Percentiles rank a stretch among this genome's conserved stretches.
These are phyloP conservation scores for Dasysyrphus tricinctus DNA, from an alignment of 2,888 invertebrate genomes.

Conservation along the genomic window DNA sequence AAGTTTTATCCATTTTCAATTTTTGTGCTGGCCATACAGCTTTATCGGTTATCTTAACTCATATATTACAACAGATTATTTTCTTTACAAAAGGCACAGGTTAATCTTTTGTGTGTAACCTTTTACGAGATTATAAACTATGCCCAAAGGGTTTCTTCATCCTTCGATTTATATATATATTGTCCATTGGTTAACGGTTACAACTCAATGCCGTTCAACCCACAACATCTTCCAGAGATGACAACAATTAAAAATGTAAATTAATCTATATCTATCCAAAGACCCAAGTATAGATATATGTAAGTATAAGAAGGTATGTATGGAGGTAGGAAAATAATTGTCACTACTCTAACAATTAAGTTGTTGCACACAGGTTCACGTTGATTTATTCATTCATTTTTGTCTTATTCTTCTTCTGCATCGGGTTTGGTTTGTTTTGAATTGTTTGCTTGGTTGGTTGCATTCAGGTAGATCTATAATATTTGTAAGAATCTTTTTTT, in stretches of 20 bases:
- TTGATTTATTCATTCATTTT: slow-evolving; percentile 70
- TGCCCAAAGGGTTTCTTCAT: slow-evolving; percentile 31
- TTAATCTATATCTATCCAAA: background rate
- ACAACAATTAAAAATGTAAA: slow-evolving; percentile 47
- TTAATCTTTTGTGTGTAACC: slow-evolving; percentile 28
- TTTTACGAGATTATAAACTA: slow-evolving; percentile 38
- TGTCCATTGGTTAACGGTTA: slow-evolving; percentile 16
- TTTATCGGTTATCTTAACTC: slow-evolving; percentile 41
- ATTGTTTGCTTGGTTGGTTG: background rate
- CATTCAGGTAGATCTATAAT: background rate
- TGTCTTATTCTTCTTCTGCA: slow-evolving; percentile 14
- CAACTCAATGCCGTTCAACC: slow-evolving; percentile 21
- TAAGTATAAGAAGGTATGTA: background rate
- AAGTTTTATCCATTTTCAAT: slow-evolving; percentile 29
- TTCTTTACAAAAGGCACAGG: slow-evolving; percentile 22
- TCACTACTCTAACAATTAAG: slow-evolving; percentile 57
- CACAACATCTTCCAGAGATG: slow-evolving; percentile 18
- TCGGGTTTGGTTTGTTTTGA: background rate
- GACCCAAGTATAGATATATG: background rate
- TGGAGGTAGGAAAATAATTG: slow-evolving; percentile 18
- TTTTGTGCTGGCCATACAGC: slow-evolving; percentile 21
- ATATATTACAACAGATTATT: slow-evolving; percentile 49
- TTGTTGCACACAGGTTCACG: slow-evolving; percentile 58
- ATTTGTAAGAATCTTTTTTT: slow-evolving; percentile 3
- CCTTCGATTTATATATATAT: slow-evolving; percentile 6